Conservation (phyloP, 2,113 vertebrate species). For the Ptilonorhynchus violaceus region DNA sequence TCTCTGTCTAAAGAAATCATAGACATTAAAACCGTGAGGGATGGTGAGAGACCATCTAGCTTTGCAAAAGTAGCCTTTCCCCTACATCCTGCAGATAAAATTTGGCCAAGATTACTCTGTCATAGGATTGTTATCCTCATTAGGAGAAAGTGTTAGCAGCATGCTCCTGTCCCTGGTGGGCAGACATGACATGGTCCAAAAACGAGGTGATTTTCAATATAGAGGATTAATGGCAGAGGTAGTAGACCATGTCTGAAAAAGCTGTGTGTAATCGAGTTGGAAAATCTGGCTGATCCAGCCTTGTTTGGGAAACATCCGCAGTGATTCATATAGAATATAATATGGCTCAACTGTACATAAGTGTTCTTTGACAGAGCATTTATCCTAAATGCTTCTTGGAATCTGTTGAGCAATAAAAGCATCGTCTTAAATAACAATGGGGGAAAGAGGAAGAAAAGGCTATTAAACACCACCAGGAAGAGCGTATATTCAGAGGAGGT, state of each 20-base stretch:
- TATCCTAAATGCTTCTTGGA: constrained; percentile 44
- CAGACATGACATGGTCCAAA: background rate
- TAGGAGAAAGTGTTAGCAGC: constrained; percentile 32
- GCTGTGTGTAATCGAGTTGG: background rate
- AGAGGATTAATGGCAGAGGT: background rate
- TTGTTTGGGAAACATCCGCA: background rate
- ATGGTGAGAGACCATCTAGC: background rate
- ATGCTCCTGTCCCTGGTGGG: constrained; percentile 15
- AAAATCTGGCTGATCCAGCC: constrained; percentile 36
- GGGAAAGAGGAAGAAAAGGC: background rate
- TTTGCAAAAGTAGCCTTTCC: constrained; percentile 13
- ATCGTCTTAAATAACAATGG: constrained; percentile 17
- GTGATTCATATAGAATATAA: constrained; percentile 26
- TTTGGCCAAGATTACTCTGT: background rate
- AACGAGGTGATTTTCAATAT: background rate
- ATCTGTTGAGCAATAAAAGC: constrained; percentile 33
- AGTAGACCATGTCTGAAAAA: constrained; percentile 25
- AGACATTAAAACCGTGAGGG: background rate
- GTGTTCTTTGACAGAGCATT: constrained; percentile 53
- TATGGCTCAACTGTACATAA: constrained; percentile 6
- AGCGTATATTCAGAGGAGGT: background rate
- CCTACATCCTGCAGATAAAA: constrained; percentile 2
- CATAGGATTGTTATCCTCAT: background rate
- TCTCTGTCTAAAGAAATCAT: background rate
- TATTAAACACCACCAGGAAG: background rate